These are phyloP conservation scores for Ridgeia piscesae DNA, from an alignment of 1,140 invertebrate species.

Conservation along the genomic window DNA sequence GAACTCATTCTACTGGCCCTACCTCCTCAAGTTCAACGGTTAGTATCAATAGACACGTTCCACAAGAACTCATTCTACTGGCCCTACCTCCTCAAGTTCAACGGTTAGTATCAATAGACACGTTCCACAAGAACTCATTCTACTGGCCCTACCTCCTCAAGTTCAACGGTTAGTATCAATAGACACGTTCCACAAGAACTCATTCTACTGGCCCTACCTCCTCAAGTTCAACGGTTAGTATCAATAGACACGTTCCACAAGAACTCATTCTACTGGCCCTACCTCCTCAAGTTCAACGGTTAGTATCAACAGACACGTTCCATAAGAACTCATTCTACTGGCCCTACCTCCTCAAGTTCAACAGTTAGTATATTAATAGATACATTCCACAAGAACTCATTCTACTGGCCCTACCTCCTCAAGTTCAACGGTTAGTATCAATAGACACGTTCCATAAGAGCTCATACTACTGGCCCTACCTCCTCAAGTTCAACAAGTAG, in stretches of 20 bases:
- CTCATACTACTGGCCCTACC: slow-evolving; percentile 95
- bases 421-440: slow-evolving; percentile 76
- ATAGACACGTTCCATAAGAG: slow-evolving; percentile 75
- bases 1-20: slow-evolving; percentile 95
- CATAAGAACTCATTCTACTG: slow-evolving; percentile 96
- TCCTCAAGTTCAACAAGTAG: slow-evolving; percentile 84
- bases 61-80: slow-evolving; percentile 96
- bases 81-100: slow-evolving; percentile 92
- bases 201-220: slow-evolving; percentile 95
- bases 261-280: slow-evolving; percentile 95
- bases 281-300: slow-evolving; percentile 89
- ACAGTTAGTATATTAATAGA: slow-evolving; percentile 81
- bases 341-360: slow-evolving; percentile 92
- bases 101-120: too few species aligned
- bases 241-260: slow-evolving; percentile 91
- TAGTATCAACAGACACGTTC: too few species aligned
- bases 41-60: slow-evolving; percentile 57
- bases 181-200: slow-evolving; percentile 88
- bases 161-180: slow-evolving; percentile 89
- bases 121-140: slow-evolving; percentile 95
- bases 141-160: slow-evolving; percentile 95
- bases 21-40: slow-evolving; percentile 89
- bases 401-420: slow-evolving; percentile 94
- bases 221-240: slow-evolving; percentile 90
- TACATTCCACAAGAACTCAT: slow-evolving; percentile 92